Percentiles rank a stretch among this genome's conserved stretches.
These are phyloP conservation scores for Telmatherina bonti DNA, from an alignment of 2,797 vertebrate genomes.

Conservation along the genomic window DNA sequence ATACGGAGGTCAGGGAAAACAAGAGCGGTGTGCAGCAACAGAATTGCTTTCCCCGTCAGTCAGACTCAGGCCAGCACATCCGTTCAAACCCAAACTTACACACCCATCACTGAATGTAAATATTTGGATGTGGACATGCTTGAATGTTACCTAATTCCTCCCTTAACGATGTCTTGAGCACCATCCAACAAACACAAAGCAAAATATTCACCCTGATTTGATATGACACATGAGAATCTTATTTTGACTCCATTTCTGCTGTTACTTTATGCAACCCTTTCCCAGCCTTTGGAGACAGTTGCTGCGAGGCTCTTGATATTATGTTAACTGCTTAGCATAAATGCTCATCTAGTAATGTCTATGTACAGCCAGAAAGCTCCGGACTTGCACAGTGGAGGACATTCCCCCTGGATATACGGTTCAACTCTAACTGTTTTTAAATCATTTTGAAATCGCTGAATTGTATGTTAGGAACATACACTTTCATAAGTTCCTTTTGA, in stretches of 20 bases:
- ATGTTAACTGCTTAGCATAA: conserved; percentile 51
- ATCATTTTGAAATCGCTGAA: conserved; percentile 44
- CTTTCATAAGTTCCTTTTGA: conserved; percentile 39
- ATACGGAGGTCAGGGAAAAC: conserved; percentile 45
- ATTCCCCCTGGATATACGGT: conserved; percentile 16
- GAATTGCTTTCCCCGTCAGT: conserved; percentile 66
- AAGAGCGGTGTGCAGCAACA: conserved; percentile 49
- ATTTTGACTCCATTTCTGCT: conserved; percentile 56
- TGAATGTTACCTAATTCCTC: conserved; percentile 70
- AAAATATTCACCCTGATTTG: conserved; percentile 61
- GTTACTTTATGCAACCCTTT: conserved; percentile 43
- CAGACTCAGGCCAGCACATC: conserved; percentile 42
- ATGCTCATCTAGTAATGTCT: conserved; percentile 43
- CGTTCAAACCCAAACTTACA: conserved; percentile 63
- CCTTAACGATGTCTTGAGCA: conserved; percentile 65
- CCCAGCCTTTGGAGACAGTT: conserved; percentile 33
- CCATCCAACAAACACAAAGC: conserved; percentile 60
- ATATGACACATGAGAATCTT: conserved; percentile 57
- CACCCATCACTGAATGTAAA: conserved; percentile 79
- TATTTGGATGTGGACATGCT: conserved; percentile 74
- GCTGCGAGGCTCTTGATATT: conserved; percentile 26
- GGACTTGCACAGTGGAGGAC: conserved; percentile 14
- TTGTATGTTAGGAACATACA: conserved; percentile 22
- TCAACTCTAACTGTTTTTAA: conserved; percentile 46
- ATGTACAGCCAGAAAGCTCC: conserved; percentile 39